phyloP scores from a whole-genome alignment of 37 sponge, comb jelly and placozoan genomes.

The Theonella swinhoei region DNA sequence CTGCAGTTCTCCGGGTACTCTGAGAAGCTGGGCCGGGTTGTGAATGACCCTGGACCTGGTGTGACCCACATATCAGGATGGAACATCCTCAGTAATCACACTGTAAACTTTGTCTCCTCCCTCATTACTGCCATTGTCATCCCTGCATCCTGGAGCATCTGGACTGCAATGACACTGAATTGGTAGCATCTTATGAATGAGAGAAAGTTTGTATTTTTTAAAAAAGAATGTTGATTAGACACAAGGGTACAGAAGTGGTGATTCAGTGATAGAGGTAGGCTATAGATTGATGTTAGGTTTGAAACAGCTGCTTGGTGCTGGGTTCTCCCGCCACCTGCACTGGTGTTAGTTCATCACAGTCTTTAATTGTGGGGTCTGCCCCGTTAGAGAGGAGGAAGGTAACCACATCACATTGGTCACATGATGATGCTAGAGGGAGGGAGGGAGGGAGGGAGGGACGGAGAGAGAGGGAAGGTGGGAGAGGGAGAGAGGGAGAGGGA shows the following conservation, averaged over 20 bases:
- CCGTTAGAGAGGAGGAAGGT: conserved; percentile 25
- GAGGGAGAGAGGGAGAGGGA: too few relatives aligned
- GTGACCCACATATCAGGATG: conserved; percentile 82
- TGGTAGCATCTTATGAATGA: too few relatives aligned
- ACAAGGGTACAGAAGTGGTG: background rate
- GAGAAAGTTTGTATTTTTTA: too few relatives aligned
- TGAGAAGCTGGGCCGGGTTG: conserved; percentile 42
- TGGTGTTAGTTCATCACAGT: conserved; percentile 37
- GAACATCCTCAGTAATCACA: conserved; percentile 76
- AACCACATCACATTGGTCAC: conserved; percentile 53
- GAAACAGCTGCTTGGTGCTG: conserved; percentile 31
- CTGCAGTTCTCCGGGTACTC: conserved; percentile 83
- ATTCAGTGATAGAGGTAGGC: background rate
- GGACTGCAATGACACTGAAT: background rate
- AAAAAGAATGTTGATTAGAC: too few relatives aligned
- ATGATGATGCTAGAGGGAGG: conserved; percentile 44
- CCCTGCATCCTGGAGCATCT: conserved; percentile 4
- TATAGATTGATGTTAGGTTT: background rate
- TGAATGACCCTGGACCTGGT: conserved; percentile 23
- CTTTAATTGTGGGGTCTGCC: conserved; percentile 32
- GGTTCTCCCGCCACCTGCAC: conserved; percentile 29
- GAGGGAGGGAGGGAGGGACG: background rate
- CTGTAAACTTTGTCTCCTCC: conserved; percentile 89
- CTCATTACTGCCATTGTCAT: conserved; percentile 58
- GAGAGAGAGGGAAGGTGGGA: too few relatives aligned